Base-by-base conservation (phyloP, 1,140 invertebrate species). In the Monomorium pharaonis region DNA sequence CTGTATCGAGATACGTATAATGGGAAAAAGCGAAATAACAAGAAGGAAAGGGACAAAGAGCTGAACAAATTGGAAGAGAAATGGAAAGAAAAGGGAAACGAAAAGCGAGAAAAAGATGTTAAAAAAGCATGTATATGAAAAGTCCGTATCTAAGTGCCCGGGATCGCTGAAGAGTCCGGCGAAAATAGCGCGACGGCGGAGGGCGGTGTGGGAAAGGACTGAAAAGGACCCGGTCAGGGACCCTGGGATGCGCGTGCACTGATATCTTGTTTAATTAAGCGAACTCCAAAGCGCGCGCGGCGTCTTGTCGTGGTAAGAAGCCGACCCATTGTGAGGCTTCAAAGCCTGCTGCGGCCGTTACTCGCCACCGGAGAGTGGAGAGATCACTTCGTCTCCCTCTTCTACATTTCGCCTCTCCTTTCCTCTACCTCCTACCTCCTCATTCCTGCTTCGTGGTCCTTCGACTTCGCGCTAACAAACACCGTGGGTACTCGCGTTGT, bases 211-310 rank as follows among this genome's bases (percentile, higher is more conserved):
- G 84, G 86, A 88, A 92, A 87, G 80, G 86, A 89, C 74, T 86
- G 87, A 88, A 88, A 86, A 86, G 85, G 72, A 87, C 44, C 76
- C 49, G 56, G 54, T 69, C 70, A 58, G 65, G 54, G 65, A 87
- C 49, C 84, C 69, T 75, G 65, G 67, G 85, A 62, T 84, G 88
- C 90, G 88, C 91, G 89, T 72, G 65, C 89, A 89, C 91, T 92
- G 89, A 92, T 92, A 92, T 92, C 91, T 92, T 90, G 88, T 92
- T 92, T 92, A 92, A 92, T 92, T 92, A 91, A 92, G 87, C 85
- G 86, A 84, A 86, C 84, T 88, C 91, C 81, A 90, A 91, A 91
- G 83, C 67, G 37, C 44, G 86, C 44, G 86, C 70, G 83, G 84
- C 89, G 84, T 90, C 87, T 90, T 91, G 76, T 87, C 87, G 58